Evolutionary conservation across 1,140 invertebrate genomes (phyloP), one percentile per base, ranked within the genome.

Genomic region (Chionoecetes opilio): DNA sequence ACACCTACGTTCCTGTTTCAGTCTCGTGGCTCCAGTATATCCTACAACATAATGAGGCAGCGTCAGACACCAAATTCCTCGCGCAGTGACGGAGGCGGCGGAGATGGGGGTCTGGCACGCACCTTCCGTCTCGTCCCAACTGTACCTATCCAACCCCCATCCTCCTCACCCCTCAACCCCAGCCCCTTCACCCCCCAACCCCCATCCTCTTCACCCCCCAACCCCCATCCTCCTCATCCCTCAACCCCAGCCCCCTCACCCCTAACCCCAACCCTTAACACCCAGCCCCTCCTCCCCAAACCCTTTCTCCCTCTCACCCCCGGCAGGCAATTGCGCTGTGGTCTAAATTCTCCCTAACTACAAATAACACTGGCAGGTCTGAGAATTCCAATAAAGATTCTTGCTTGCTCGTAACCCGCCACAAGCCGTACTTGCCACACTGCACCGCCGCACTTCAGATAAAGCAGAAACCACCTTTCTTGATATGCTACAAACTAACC

Each of bases 311-410:
- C 63, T 26, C 63, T 75, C 21, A 75, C 63, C 21, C 63, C 63
- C 6, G 63, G 63, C 63, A 75, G 63, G 63, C 63, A 75, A 75
- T 75, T 75, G 63, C 63, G 63, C 2, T 75, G 63, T 75, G 63
- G 63, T 75, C 63, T 75, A 75, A 75, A 75, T 75, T 75, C n/a
- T n/a, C 63, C 63, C 21, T 75, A n/a, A n/a, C 63, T 26, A 75
- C 63, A 75, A 75, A 75, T 75, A 75, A 75, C 63, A 75, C 63
- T 26, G 63, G 63, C 2, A 75, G 63, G 63, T n/a, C 63, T 75
- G 63, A 75, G 63, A 75, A 75, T 75, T 75, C 63, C 63, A 75
- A 75, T 75, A 75, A 75, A 75, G 63, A 75, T 75, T 75, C 63
- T n/a, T 75, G 63, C 63, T 75, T 75, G 63, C 63, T 75, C 63